These are phyloP conservation scores for Chloebia gouldiae DNA, from an alignment of 2,113 vertebrate species.

Conservation along the genomic window DNA sequence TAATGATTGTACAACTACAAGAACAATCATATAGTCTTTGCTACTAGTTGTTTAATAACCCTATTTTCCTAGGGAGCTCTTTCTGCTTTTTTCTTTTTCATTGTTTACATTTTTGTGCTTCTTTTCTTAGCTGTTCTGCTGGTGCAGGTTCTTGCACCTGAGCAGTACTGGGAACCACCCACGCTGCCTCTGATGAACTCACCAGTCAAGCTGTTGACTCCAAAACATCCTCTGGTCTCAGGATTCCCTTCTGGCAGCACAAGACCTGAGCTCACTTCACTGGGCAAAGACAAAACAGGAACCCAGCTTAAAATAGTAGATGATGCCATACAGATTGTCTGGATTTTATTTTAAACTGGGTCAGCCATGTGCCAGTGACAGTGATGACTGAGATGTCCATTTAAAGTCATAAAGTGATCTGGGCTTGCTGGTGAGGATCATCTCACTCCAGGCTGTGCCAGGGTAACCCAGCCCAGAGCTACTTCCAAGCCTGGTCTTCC, in stretches of 20 bases:
- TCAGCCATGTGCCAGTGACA: background rate
- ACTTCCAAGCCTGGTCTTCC: background rate
- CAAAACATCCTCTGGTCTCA: background rate
- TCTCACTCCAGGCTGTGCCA: background rate
- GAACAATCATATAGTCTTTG: background rate
- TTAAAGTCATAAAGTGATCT: background rate
- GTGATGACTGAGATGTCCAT: background rate
- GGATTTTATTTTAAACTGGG: background rate
- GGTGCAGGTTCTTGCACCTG: background rate
- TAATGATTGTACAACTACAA: background rate
- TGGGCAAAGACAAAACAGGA: background rate
- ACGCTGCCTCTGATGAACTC: background rate
- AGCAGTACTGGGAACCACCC: background rate
- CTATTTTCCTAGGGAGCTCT: background rate
- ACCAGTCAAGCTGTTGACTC: background rate
- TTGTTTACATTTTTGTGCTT: background rate
- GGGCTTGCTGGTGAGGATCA: background rate
- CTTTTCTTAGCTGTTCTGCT: background rate
- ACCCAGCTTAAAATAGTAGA: background rate
- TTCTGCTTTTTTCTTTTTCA: background rate
- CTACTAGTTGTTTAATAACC: background rate
- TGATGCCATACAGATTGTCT: background rate
- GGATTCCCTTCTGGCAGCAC: background rate
- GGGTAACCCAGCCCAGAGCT: background rate
- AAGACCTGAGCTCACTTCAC: background rate